A percentile compares a stretch with the other conserved stretches of the same genome.
Evolutionary conservation across 1,140 invertebrate genomes (phyloP).

Genomic region (Campoletis sonorensis): DNA sequence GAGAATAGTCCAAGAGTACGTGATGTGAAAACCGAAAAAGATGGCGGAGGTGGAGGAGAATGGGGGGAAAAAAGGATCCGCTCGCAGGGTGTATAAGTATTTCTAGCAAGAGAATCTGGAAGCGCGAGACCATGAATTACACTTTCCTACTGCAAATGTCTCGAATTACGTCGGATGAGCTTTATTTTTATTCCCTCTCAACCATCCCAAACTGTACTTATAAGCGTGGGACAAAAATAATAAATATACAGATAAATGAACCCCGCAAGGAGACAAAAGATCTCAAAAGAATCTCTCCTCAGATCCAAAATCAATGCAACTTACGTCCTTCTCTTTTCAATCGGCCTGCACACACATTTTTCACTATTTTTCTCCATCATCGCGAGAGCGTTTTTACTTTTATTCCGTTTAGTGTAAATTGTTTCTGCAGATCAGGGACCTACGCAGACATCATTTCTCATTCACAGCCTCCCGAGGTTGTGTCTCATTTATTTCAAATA

Average conservation of each 20-base stretch:
- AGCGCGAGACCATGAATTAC: conserved; percentile 51
- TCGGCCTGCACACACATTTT: background rate
- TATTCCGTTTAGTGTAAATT: conserved; percentile 29
- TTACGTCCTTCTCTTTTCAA: background rate
- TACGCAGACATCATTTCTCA: conserved; percentile 23
- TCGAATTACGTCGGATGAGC: conserved; percentile 56
- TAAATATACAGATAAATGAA: background rate
- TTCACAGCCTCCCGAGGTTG: background rate
- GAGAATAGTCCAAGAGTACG: conserved; percentile 37
- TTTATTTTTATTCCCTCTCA: conserved; percentile 46
- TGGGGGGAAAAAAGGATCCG: conserved; percentile 53
- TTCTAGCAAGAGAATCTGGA: conserved; percentile 39
- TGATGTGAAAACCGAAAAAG: conserved; percentile 37
- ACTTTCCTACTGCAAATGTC: conserved; percentile 45
- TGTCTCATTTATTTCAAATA: background rate
- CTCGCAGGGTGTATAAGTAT: conserved; percentile 23
- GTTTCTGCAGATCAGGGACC: background rate
- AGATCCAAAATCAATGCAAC: background rate
- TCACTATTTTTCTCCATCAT: background rate
- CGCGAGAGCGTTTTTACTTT: background rate
- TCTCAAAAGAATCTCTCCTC: too few species aligned
- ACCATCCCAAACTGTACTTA: background rate
- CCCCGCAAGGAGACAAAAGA: background rate
- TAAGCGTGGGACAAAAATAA: too few species aligned
- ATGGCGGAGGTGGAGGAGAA: conserved; percentile 26